phyloP scores from a whole-genome alignment of 1,140 invertebrate species.

The Pseudomyrmex flavicornis region DNA sequence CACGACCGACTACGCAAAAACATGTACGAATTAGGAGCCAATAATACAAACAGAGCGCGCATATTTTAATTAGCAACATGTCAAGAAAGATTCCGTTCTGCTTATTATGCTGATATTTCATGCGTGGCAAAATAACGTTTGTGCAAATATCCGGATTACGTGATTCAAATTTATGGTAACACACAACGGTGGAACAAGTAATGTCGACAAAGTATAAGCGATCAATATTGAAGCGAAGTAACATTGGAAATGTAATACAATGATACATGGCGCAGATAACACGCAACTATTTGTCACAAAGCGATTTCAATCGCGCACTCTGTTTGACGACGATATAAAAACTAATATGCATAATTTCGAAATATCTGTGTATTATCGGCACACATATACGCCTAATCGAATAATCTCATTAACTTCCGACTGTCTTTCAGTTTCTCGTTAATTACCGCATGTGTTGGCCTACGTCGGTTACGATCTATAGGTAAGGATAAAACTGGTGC shows the following conservation, averaged over 20 bases:
- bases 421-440: conserved; percentile 19
- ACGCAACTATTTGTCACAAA: neutral
- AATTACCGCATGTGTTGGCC: neutral
- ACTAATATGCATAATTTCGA: neutral
- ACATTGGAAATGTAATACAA: conserved; percentile 27
- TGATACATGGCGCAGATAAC: neutral
- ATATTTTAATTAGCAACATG: conserved; percentile 50
- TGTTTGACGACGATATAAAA: neutral
- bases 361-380: conserved; percentile 12
- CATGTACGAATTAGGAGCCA: neutral
- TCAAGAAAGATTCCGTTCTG: conserved; percentile 46
- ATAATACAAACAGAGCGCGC: conserved; percentile 38
- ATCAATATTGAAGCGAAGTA: neutral
- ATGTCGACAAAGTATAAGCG: neutral
- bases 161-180: conserved; percentile 31
- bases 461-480: neutral
- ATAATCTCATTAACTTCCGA: conserved; percentile 36
- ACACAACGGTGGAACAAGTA: neutral
- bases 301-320: neutral
- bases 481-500: neutral
- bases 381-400: neutral
- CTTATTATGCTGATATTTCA: conserved; percentile 22
- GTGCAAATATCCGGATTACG: neutral
- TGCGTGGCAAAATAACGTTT: neutral
- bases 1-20: conserved; percentile 12